Percentiles rank a stretch among this genome's conserved stretches.
These are phyloP conservation scores for Pomacea maculata DNA, from an alignment of 1,140 invertebrate species.

Conservation along the genomic window DNA sequence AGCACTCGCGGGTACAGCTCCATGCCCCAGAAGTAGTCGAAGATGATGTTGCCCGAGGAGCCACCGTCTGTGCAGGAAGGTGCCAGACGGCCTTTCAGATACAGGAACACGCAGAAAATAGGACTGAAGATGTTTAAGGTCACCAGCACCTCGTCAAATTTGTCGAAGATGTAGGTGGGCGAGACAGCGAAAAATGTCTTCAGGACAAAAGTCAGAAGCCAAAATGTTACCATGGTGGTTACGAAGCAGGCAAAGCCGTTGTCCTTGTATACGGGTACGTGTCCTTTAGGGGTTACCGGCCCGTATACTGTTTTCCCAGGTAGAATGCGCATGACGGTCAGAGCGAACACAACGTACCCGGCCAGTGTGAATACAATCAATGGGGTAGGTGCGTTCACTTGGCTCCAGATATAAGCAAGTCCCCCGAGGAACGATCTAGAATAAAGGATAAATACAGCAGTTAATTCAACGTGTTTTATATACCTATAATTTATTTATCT, in stretches of 20 bases:
- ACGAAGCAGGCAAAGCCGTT: conserved; percentile 71
- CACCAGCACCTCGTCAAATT: conserved; percentile 68
- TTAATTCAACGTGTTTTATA: no score
- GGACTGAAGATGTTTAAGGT: conserved; percentile 69
- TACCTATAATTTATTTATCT: no score
- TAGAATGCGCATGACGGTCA: conserved; percentile 59
- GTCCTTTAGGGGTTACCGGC: conserved; percentile 68
- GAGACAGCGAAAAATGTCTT: conserved; percentile 51
- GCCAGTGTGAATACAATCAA: conserved; percentile 48
- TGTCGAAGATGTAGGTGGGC: conserved; percentile 66
- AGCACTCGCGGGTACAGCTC: conserved; percentile 70
- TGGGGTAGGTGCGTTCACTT: conserved; percentile 38
- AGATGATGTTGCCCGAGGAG: conserved; percentile 63
- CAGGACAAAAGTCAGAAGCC: conserved; percentile 48
- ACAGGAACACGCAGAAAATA: conserved; percentile 67
- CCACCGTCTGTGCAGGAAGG: conserved; percentile 60
- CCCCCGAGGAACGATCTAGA: conserved; percentile 30
- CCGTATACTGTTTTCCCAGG: conserved; percentile 67
- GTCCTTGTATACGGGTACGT: conserved; percentile 68
- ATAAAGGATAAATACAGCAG: background rate
- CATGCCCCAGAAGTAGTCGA: conserved; percentile 72
- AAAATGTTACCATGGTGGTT: conserved; percentile 62
- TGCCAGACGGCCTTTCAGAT: conserved; percentile 63
- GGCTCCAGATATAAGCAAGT: conserved; percentile 49
- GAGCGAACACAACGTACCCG: conserved; percentile 50